Evolutionary conservation across 1,140 invertebrate genomes (phyloP).

Genomic region (Habropoda laboriosa): DNA sequence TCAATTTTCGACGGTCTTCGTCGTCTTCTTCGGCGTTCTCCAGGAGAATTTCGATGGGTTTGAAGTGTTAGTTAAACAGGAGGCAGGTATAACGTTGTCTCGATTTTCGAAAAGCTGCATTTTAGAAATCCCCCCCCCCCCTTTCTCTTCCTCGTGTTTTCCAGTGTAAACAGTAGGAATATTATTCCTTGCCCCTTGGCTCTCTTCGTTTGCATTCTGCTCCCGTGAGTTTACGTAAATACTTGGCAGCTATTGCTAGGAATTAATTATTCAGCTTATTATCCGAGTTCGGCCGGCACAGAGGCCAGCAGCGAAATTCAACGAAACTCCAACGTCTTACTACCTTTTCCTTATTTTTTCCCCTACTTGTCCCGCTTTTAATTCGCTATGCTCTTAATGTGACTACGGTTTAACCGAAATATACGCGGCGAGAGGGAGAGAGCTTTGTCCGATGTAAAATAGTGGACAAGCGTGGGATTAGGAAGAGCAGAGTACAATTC

Average conservation of each 20-base stretch:
- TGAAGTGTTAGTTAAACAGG: slow-evolving; percentile 49
- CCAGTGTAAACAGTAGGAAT: neutral
- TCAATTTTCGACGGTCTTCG: slow-evolving; percentile 41
- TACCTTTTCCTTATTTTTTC: neutral
- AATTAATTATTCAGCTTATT: slow-evolving; percentile 25
- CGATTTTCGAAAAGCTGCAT: slow-evolving; percentile 23
- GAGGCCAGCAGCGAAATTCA: no score
- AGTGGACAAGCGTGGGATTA: slow-evolving; percentile 7
- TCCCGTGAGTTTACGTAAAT: neutral
- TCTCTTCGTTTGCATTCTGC: slow-evolving; percentile 4
- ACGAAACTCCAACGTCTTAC: no score
- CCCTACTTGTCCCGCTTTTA: neutral
- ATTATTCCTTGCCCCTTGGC: neutral
- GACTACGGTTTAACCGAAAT: neutral
- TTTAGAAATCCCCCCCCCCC: neutral
- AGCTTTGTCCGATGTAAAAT: neutral
- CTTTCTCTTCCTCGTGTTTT: neutral
- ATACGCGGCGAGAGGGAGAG: neutral
- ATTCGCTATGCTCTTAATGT: neutral
- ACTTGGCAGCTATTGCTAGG: neutral
- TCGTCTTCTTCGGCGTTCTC: neutral
- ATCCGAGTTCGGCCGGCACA: neutral
- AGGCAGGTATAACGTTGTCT: slow-evolving; percentile 7
- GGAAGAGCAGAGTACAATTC: neutral
- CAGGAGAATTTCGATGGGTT: no score